Base-by-base conservation (phyloP, 2,888 invertebrate species). In the Leucophenga maculata region DNA sequence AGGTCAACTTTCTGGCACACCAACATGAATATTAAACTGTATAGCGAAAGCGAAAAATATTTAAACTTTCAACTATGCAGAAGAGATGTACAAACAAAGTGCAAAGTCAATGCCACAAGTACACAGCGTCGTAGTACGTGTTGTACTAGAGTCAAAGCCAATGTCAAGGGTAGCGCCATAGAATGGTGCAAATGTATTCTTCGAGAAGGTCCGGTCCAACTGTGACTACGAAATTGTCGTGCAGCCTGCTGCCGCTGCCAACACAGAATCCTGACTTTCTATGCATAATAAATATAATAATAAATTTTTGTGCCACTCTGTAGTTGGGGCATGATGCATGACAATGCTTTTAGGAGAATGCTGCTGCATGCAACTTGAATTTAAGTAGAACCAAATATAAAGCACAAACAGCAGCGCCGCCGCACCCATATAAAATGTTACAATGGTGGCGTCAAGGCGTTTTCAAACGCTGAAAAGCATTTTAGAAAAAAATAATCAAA, bases 81-180 rank as follows among this genome's bases (percentile, higher is more conserved):
- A 54, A 54, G n/a, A 22, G 6, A 18, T 54, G 9, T 31, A 16
- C 26, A 57, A 26, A 31, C 31, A 57, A n/a, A 26, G 32, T 9
- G 26, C 60, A 60, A 60, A 60, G 39, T 60, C 60, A 60, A 60
- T 60, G 39, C 13, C 22, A 22, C 69, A 75, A 39, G 8, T 39
- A 39, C 39, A 39, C 8, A 39, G 6, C 3, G 3, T 6, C 8
- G 11, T 39, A 39, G 39, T 39, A 39, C 11, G 8, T 39, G 8
- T 39, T 11, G 8, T 39, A 39, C 1, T 72, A 77, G n/a, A n/a
- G 80, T 72, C 79, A 80, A 72, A 70, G 77, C 54, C 76, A 77
- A 72, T 80, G 80, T 80, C 80, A 80, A 82, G 82, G 81, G 78
- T 66, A 70, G 4, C n/a, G 4, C n/a, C 13, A n/a, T 14, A 16